phyloP scores from a whole-genome alignment of 1,140 invertebrate species.

The Eueides isabella region DNA sequence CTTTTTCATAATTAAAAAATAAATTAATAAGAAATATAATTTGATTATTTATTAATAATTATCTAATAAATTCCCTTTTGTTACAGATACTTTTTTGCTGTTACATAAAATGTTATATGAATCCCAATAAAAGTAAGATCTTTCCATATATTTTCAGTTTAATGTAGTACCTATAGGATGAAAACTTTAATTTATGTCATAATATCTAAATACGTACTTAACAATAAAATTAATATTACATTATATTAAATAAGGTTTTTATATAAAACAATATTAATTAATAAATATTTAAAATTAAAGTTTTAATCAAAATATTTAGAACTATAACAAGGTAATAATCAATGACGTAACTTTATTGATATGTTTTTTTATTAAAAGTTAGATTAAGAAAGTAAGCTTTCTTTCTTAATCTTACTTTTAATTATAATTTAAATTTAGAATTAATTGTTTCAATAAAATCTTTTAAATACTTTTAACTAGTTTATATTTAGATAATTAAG shows the following conservation, averaged over 20 bases:
- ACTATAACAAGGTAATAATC: slow-evolving; percentile 16
- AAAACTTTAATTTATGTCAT: neutral
- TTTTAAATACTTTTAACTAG: too few relatives aligned
- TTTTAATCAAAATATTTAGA: too few relatives aligned
- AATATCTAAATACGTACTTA: neutral
- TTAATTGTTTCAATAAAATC: too few relatives aligned
- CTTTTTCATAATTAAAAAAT: too few relatives aligned
- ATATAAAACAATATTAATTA: too few relatives aligned
- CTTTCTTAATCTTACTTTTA: too few relatives aligned
- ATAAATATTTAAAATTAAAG: too few relatives aligned
- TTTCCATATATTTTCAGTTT: slow-evolving; percentile 52
- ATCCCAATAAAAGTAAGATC: slow-evolving; percentile 67
- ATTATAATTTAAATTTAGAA: too few relatives aligned
- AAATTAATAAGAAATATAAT: too few relatives aligned
- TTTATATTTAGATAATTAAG: neutral
- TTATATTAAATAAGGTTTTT: neutral
- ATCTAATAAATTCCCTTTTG: slow-evolving; percentile 37
- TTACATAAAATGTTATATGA: slow-evolving; percentile 42
- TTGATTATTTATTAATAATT: neutral
- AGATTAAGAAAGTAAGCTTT: neutral
- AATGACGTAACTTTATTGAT: neutral
- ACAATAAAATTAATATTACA: neutral
- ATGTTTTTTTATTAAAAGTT: neutral
- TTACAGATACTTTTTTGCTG: slow-evolving; percentile 61
- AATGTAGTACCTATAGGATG: slow-evolving; percentile 3